A percentile compares a stretch with the other conserved stretches of the same genome.
phyloP scores from a whole-genome alignment of 2,113 vertebrate species.

The Nematolebias whitei region DNA sequence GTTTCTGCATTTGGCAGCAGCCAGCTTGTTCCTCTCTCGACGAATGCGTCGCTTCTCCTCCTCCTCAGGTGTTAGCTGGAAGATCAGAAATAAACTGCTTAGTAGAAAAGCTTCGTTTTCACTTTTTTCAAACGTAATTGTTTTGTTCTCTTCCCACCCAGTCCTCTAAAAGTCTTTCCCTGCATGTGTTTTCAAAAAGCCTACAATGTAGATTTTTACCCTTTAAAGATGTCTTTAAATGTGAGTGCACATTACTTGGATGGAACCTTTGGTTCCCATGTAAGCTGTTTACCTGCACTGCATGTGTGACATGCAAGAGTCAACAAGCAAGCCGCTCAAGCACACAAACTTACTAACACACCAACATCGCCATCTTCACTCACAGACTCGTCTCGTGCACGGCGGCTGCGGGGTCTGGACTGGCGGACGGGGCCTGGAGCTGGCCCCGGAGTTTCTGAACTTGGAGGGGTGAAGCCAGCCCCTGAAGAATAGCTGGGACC shows the following conservation, averaged over 20 bases:
- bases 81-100: background rate
- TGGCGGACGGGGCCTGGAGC: slow-evolving; percentile 80
- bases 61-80: slow-evolving; percentile 91
- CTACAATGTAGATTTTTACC: background rate
- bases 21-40: slow-evolving; percentile 91
- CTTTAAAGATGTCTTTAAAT: background rate
- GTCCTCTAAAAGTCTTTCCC: background rate
- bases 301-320: slow-evolving; percentile 29
- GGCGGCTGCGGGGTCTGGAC: slow-evolving; percentile 83
- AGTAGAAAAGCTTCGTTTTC: slow-evolving; percentile 5
- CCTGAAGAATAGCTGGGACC: slow-evolving; percentile 89
- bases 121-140: slow-evolving; percentile 5
- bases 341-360: slow-evolving; percentile 78
- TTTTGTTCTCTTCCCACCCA: too few species aligned
- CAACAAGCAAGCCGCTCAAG: slow-evolving; percentile 55
- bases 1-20: slow-evolving; percentile 94
- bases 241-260: background rate
- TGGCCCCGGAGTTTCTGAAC: slow-evolving; percentile 76
- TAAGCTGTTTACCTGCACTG: slow-evolving; percentile 20
- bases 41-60: slow-evolving; percentile 93
- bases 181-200: background rate
- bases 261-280: background rate
- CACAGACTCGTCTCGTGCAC: slow-evolving; percentile 89
- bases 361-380: slow-evolving; percentile 82
- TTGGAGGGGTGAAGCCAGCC: slow-evolving; percentile 76